Evolutionary conservation across 2,888 invertebrate species (phyloP).

Genomic region (Dyspetes luteomarginatus): DNA sequence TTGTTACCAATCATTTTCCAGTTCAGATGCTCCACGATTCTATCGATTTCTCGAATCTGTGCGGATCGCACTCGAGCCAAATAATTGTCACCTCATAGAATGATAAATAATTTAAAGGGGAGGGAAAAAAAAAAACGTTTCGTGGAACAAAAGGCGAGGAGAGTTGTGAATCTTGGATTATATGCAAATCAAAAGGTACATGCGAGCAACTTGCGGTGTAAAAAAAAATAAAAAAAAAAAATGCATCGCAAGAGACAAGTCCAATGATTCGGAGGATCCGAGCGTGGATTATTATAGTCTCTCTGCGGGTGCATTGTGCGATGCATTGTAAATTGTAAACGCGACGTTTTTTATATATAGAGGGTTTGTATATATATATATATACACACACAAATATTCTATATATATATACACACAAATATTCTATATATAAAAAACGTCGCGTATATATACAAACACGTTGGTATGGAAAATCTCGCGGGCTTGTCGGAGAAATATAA

Average conservation of each 20-base stretch:
- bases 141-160: constrained; percentile 25
- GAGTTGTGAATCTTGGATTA: constrained; percentile 34
- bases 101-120: neutral
- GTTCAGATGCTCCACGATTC: neutral
- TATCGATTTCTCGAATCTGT: constrained; percentile 26
- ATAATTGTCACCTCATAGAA: constrained; percentile 3
- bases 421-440: no score
- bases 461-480: neutral
- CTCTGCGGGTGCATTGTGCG: constrained; percentile 17
- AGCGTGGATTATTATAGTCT: constrained; percentile 24
- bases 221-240: constrained; percentile 1
- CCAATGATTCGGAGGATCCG: constrained; percentile 44
- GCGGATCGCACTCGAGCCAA: constrained; percentile 18
- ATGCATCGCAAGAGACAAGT: neutral
- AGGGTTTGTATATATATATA: no score
- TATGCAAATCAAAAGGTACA: constrained; percentile 52
- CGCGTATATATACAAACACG: neutral
- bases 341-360: no score
- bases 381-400: no score
- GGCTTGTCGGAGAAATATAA: constrained; percentile 41
- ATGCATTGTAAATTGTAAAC: neutral
- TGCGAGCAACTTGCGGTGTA: constrained; percentile 1
- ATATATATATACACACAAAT: no score
- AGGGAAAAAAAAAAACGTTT: constrained; percentile 17
- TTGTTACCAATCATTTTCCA: constrained; percentile 7